These are phyloP conservation scores for Tetranychus piercei DNA, from an alignment of 2,888 invertebrate species.

Conservation along the genomic window DNA sequence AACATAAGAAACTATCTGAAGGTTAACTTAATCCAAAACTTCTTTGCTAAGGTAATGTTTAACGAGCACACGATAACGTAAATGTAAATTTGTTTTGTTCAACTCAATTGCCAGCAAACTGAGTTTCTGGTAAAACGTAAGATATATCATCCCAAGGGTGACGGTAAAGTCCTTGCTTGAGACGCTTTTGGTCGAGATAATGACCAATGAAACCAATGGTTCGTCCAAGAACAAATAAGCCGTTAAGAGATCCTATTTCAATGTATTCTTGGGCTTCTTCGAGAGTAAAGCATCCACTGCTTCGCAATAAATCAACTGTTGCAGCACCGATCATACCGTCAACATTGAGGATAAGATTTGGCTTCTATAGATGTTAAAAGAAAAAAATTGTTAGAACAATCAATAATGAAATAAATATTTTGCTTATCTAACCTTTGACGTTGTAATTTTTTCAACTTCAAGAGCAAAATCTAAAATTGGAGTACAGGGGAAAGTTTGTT, in stretches of 20 bases:
- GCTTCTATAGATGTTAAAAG: conserved; percentile 45
- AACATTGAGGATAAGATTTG: conserved; percentile 97
- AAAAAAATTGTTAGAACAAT: conserved; percentile 8
- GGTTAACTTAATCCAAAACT: neutral
- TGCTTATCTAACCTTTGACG: conserved; percentile 49
- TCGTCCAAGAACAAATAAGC: conserved; percentile 88
- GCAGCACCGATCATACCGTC: conserved; percentile 95
- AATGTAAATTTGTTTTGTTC: neutral
- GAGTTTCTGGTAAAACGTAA: conserved; percentile 53
- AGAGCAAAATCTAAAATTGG: conserved; percentile 87
- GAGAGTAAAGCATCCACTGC: conserved; percentile 81
- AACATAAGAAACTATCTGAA: neutral
- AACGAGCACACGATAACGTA: neutral
- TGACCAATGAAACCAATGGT: conserved; percentile 98
- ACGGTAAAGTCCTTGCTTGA: conserved; percentile 95
- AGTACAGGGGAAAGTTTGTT: conserved; percentile 76
- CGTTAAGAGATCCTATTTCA: conserved; percentile 91
- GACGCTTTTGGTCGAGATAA: conserved; percentile 90
- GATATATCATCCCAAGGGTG: conserved; percentile 99
- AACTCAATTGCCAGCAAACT: conserved; percentile 1
- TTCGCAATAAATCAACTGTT: conserved; percentile 85
- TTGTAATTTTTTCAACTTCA: conserved; percentile 96
- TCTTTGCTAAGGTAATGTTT: neutral
- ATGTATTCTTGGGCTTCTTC: conserved; percentile 96
- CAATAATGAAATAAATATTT: conserved; percentile 16